These are phyloP conservation scores for Alaudala cheleensis DNA, from an alignment of 2,113 vertebrate species.

Conservation along the genomic window DNA sequence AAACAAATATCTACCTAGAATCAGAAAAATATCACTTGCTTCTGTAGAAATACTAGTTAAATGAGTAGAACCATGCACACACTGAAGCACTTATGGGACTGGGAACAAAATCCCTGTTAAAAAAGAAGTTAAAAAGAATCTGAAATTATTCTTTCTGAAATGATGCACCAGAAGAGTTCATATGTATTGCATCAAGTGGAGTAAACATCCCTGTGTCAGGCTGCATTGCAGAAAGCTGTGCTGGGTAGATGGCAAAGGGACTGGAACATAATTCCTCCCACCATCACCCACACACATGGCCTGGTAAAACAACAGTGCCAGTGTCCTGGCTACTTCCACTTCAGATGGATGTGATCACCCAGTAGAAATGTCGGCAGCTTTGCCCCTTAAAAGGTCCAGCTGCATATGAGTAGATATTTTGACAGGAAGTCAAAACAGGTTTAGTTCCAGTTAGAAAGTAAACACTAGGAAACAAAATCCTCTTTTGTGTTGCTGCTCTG, in stretches of 20 bases:
- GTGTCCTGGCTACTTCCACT: constrained; percentile 22
- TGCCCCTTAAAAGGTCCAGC: not conserved
- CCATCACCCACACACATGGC: not conserved
- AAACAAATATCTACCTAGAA: not conserved
- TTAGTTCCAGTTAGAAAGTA: not conserved
- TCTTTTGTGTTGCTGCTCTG: not conserved
- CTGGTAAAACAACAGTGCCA: constrained; percentile 14
- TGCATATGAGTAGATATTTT: not conserved
- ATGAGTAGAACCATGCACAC: not conserved
- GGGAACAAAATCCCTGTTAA: not conserved
- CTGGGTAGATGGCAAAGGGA: constrained; percentile 69
- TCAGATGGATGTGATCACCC: not conserved
- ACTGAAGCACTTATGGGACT: not conserved
- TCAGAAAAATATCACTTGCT: not conserved
- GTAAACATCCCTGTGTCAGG: constrained; percentile 59
- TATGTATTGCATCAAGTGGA: constrained; percentile 30
- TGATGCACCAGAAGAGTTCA: not conserved
- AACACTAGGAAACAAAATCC: not conserved
- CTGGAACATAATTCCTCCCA: constrained; percentile 35
- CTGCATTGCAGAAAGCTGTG: constrained; percentile 54
- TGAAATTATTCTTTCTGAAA: not conserved
- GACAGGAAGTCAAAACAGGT: not conserved
- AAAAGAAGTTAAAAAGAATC: not conserved
- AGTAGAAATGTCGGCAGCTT: not conserved
- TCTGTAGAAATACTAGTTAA: not conserved